These are phyloP conservation scores for Bradysia coprophila DNA, from an alignment of 1,140 invertebrate genomes.

Conservation along the genomic window DNA sequence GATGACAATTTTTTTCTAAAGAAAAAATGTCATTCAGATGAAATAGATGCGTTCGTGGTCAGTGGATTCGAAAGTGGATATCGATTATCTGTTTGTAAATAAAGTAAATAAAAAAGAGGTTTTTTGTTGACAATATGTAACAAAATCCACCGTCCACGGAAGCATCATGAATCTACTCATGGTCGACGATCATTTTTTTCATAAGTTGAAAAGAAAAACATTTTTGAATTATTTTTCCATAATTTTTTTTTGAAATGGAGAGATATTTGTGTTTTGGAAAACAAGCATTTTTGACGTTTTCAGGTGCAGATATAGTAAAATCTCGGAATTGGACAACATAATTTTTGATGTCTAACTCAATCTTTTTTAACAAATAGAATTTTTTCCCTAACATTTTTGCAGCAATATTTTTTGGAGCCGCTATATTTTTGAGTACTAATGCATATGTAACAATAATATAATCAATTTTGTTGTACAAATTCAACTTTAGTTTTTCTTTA, in stretches of 20 bases:
- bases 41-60: no score
- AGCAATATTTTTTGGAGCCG: background rate
- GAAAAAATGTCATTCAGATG: no score
- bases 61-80: no score
- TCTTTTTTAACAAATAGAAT: constrained; percentile 1
- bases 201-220: background rate
- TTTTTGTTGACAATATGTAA: no score
- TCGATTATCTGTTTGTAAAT: no score
- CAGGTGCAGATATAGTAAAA: background rate
- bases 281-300: constrained; percentile 1
- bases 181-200: no score
- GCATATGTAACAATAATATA: background rate
- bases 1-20: no score
- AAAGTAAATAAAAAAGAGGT: no score
- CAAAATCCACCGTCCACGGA: no score
- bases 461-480: no score
- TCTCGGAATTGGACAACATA: background rate
- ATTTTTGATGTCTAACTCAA: constrained; percentile 3
- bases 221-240: constrained; percentile 1
- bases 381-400: background rate
- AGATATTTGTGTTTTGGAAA: constrained; percentile 1
- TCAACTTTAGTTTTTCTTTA: no score
- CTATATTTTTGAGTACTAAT: background rate
- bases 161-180: no score
- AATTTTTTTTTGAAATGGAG: constrained; percentile 1